Evolutionary conservation across 2,888 invertebrate genomes (phyloP).

Genomic region (Tenthredo mesomela): DNA sequence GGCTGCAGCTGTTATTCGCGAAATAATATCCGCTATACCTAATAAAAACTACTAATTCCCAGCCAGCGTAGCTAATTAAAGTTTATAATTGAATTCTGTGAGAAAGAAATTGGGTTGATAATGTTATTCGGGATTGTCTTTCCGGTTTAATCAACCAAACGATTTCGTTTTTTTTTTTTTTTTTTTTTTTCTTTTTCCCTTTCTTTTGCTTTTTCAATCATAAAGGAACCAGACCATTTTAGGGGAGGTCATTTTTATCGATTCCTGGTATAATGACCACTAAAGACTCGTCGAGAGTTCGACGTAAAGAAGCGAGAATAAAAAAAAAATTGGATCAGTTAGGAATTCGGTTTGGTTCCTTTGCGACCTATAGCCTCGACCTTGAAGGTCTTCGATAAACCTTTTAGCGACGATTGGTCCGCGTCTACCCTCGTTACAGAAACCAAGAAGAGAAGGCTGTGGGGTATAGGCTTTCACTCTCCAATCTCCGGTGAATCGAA

Average conservation of each 20-base stretch:
- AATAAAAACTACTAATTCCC: neutral
- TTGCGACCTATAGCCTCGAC: neutral
- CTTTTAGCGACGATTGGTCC: slow-evolving; percentile 43
- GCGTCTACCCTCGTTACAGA: slow-evolving; percentile 25
- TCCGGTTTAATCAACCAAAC: neutral
- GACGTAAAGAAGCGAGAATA: neutral
- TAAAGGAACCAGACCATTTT: too few species aligned
- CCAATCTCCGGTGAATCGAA: slow-evolving; percentile 33
- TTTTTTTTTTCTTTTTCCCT: too few species aligned
- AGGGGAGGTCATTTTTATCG: neutral
- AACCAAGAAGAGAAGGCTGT: neutral
- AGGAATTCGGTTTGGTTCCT: slow-evolving; percentile 31
- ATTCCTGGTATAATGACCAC: slow-evolving; percentile 16
- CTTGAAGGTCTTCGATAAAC: slow-evolving; percentile 32
- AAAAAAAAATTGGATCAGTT: slow-evolving; percentile 22
- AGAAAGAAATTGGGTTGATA: neutral
- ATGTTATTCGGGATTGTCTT: neutral
- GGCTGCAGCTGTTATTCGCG: slow-evolving; percentile 12
- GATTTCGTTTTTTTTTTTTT: neutral
- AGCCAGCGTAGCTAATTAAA: neutral
- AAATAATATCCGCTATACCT: neutral
- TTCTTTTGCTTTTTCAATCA: too few species aligned
- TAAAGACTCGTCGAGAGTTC: neutral
- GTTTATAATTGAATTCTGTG: neutral
- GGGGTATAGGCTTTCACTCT: slow-evolving; percentile 36